A percentile compares a stretch with the other conserved stretches of the same genome.
Conservation (phyloP, 2,888 invertebrate genomes). For the Lomographa bimaculata region DNA sequence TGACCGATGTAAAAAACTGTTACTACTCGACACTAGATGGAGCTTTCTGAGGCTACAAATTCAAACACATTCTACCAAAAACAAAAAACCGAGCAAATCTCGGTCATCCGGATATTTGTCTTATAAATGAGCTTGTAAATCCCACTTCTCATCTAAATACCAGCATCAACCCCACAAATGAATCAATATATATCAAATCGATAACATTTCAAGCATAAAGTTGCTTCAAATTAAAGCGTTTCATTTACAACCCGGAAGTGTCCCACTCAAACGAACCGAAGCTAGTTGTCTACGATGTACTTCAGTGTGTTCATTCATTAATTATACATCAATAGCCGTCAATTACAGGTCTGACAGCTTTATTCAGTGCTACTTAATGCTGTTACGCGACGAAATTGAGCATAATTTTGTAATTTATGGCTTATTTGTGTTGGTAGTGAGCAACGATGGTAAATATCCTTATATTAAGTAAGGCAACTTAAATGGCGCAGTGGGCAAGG, state of each 20-base stretch:
- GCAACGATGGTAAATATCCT: background rate
- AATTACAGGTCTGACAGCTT: conserved; percentile 33
- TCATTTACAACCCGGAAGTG: conserved; percentile 1
- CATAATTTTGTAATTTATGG: conserved; percentile 24
- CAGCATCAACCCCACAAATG: too few relatives aligned
- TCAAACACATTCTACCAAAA: too few relatives aligned
- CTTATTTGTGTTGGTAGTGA: conserved; percentile 8
- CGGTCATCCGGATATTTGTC: too few relatives aligned
- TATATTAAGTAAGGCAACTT: too few relatives aligned
- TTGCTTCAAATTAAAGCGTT: conserved; percentile 1
- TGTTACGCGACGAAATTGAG: conserved; percentile 19
- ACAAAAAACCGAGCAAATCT: too few relatives aligned
- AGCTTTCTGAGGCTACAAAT: too few relatives aligned
- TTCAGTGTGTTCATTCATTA: conserved; percentile 31
- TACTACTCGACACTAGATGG: too few relatives aligned
- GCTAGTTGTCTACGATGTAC: conserved; percentile 22
- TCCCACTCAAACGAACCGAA: conserved; percentile 5
- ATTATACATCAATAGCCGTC: conserved; percentile 33
- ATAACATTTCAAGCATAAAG: conserved; percentile 5
- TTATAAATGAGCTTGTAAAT: too few relatives aligned
- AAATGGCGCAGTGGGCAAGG: too few relatives aligned
- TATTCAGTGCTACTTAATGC: conserved; percentile 24
- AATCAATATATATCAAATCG: background rate
- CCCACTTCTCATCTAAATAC: too few relatives aligned
- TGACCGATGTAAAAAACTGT: too few relatives aligned